Conservation (phyloP, 1,140 invertebrate species). For the Leptinotarsa undecemlineata region DNA sequence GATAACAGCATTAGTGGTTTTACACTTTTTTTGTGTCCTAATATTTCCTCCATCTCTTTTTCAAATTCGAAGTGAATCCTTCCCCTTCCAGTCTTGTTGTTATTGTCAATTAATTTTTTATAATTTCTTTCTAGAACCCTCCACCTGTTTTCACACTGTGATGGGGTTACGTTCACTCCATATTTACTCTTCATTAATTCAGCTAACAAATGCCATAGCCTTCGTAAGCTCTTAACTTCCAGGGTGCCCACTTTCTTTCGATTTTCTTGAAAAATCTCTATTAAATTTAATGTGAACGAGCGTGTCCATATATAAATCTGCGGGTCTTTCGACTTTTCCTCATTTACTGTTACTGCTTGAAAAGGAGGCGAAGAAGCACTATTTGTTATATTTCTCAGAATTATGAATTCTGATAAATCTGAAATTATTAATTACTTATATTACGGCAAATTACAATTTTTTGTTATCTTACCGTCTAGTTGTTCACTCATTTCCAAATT, state of each 20-base stretch:
- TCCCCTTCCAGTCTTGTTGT: slow-evolving; percentile 22
- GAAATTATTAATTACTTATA: neutral
- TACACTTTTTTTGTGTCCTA: no score
- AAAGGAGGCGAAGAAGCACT: neutral
- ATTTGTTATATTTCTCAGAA: neutral
- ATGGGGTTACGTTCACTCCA: neutral
- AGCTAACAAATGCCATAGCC: neutral
- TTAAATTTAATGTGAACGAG: neutral
- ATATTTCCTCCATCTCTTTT: slow-evolving; percentile 1
- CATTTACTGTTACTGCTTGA: neutral
- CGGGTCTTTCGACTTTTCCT: neutral
- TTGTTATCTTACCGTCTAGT: no score
- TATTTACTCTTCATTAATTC: neutral
- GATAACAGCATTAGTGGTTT: no score
- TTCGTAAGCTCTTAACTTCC: neutral
- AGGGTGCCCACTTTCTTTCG: neutral
- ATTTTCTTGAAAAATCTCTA: neutral
- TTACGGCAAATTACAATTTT: no score
- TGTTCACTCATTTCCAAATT: no score
- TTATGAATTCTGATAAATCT: neutral
- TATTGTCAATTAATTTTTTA: slow-evolving; percentile 19
- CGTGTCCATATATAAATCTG: neutral
- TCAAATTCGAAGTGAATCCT: slow-evolving; percentile 23
- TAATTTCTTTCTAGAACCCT: slow-evolving; percentile 21
- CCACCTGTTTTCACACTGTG: slow-evolving; percentile 25